Conservation (phyloP, 2,113 vertebrate species). For the Pyxicephalus adspersus region DNA sequence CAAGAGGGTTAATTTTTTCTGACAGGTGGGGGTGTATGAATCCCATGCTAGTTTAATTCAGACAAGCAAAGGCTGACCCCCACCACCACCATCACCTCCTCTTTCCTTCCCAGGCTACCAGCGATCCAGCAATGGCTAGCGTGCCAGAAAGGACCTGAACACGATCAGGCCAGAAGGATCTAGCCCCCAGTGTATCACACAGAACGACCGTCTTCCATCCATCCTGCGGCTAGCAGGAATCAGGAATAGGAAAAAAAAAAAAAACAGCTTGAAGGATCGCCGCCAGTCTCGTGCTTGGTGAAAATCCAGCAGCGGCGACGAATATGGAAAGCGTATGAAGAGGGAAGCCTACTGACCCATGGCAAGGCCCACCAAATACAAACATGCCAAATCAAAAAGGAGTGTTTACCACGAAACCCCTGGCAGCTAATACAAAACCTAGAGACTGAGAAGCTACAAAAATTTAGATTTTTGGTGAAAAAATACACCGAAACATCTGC, state of each 20-base stretch:
- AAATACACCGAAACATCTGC: background rate
- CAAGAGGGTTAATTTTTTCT: slow-evolving; percentile 13
- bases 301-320: slow-evolving; percentile 1
- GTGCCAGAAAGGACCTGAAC: background rate
- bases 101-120: background rate
- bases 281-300: background rate
- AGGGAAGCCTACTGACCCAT: slow-evolving; percentile 6
- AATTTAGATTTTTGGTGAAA: background rate
- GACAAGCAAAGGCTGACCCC: slow-evolving; percentile 2
- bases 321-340: slow-evolving; percentile 10
- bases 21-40: slow-evolving; percentile 7
- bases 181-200: background rate
- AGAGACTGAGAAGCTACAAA: slow-evolving; percentile 4
- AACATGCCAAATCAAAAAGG: slow-evolving; percentile 22
- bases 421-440: slow-evolving; percentile 9
- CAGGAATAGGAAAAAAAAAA: background rate
- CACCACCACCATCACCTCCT: no score
- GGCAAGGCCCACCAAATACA: slow-evolving; percentile 34
- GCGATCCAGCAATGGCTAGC: background rate
- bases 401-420: slow-evolving; percentile 1
- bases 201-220: slow-evolving; percentile 39
- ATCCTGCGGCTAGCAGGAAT: slow-evolving; percentile 32
- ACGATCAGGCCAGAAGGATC: slow-evolving; percentile 17
- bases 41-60: slow-evolving; percentile 1
- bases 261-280: background rate